Percentiles rank a stretch among this genome's conserved stretches.
Evolutionary conservation across 64 coral and sea anemone genomes (phyloP).

Genomic region (Montipora sp.): DNA sequence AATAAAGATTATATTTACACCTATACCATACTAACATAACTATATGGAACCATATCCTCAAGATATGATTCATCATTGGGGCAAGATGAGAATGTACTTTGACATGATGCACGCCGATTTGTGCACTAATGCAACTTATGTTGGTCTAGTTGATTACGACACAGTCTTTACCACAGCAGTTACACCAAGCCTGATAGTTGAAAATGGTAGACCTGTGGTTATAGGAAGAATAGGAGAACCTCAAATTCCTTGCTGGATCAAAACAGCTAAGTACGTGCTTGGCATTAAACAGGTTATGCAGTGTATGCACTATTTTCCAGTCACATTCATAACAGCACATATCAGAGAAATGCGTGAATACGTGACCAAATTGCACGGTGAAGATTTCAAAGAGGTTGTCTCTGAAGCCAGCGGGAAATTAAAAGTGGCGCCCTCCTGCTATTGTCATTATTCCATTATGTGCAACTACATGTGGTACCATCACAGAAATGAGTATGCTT

Average conservation of each 20-base stretch:
- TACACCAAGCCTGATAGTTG: too few relatives aligned
- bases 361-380: background rate
- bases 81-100: too few relatives aligned
- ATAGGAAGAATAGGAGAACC: too few relatives aligned
- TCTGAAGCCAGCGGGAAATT: background rate
- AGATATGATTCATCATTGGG: too few relatives aligned
- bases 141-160: too few relatives aligned
- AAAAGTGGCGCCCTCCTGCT: background rate
- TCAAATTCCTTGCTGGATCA: background rate
- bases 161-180: too few relatives aligned
- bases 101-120: background rate
- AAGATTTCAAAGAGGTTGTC: background rate
- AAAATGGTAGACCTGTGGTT: too few relatives aligned
- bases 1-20: too few relatives aligned
- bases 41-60: too few relatives aligned
- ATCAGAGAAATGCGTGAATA: background rate
- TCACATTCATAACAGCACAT: constrained; percentile 3
- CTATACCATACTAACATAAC: too few relatives aligned
- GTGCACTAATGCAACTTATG: background rate
- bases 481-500: background rate
- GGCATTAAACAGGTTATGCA: background rate
- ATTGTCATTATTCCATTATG: background rate
- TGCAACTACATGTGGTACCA: constrained; percentile 6
- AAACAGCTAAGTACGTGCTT: background rate
- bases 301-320: background rate